Evolutionary conservation across 1,140 invertebrate species (phyloP).

Genomic region (Cherax quadricarinatus): DNA sequence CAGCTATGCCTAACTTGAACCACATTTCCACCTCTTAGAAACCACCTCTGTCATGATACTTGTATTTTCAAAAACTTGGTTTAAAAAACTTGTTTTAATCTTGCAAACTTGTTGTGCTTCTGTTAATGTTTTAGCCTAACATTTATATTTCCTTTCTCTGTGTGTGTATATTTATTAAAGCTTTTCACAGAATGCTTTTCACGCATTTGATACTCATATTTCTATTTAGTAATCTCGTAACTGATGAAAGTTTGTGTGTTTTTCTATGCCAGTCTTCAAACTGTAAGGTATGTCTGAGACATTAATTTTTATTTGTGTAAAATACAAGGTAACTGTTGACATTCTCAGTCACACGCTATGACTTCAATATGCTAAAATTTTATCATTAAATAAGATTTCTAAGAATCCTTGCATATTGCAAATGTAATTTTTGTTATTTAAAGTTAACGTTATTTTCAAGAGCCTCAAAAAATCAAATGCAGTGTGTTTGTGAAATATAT

Average conservation of each 20-base stretch:
- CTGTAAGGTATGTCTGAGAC: constrained; percentile 24
- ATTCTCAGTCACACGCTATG: background rate
- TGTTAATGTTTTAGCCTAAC: too few relatives aligned
- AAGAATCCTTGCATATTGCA: background rate
- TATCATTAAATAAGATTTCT: too few relatives aligned
- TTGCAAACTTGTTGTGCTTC: too few relatives aligned
- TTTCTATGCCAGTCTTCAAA: constrained; percentile 22
- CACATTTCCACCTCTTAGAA: too few relatives aligned
- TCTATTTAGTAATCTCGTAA: background rate
- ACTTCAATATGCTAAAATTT: background rate
- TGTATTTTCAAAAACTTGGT: too few relatives aligned
- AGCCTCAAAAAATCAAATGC: background rate
- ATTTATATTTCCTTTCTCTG: too few relatives aligned
- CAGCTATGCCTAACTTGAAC: too few relatives aligned
- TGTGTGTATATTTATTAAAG: background rate
- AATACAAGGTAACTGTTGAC: background rate
- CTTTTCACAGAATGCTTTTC: background rate
- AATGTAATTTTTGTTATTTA: background rate
- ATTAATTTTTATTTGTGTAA: background rate
- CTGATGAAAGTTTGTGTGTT: constrained; percentile 30
- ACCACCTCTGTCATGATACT: too few relatives aligned
- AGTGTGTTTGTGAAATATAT: background rate
- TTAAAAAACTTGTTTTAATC: too few relatives aligned
- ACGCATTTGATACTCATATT: background rate
- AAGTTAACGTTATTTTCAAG: background rate